Conservation (phyloP, 2,113 vertebrate species). For the Thryonomys swinderianus region DNA sequence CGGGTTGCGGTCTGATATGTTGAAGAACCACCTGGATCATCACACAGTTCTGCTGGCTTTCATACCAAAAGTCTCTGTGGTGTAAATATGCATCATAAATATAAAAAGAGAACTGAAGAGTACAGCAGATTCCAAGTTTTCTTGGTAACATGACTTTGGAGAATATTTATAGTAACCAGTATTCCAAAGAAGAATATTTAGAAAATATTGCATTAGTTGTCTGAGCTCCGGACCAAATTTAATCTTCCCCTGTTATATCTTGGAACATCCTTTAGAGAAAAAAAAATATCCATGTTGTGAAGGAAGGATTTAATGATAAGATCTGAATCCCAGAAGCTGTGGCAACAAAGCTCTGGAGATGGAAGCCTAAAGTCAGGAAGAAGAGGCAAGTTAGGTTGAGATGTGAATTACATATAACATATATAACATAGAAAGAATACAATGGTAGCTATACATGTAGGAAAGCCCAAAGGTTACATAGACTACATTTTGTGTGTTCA, state of each 20-base stretch:
- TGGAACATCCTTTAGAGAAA: neutral
- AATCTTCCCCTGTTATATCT: neutral
- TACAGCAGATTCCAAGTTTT: neutral
- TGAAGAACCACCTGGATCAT: neutral
- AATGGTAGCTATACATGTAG: neutral
- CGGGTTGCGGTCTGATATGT: neutral
- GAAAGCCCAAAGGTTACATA: neutral
- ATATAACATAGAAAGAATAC: neutral
- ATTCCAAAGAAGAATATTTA: conserved; percentile 13
- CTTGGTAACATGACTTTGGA: neutral
- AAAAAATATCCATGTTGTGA: neutral
- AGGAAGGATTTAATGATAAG: neutral
- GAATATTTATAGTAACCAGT: neutral
- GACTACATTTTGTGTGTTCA: neutral
- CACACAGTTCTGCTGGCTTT: neutral
- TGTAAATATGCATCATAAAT: neutral
- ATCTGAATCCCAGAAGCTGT: neutral
- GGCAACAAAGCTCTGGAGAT: neutral
- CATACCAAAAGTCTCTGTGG: neutral
- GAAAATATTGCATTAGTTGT: neutral
- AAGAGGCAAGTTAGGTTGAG: neutral
- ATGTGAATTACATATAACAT: neutral
- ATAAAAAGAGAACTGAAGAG: neutral
- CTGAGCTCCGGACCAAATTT: neutral
- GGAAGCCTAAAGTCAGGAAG: neutral